Percentiles rank a stretch among this genome's conserved stretches.
Conservation (phyloP, 2,797 vertebrate genomes). For the Cossypha heuglini region DNA sequence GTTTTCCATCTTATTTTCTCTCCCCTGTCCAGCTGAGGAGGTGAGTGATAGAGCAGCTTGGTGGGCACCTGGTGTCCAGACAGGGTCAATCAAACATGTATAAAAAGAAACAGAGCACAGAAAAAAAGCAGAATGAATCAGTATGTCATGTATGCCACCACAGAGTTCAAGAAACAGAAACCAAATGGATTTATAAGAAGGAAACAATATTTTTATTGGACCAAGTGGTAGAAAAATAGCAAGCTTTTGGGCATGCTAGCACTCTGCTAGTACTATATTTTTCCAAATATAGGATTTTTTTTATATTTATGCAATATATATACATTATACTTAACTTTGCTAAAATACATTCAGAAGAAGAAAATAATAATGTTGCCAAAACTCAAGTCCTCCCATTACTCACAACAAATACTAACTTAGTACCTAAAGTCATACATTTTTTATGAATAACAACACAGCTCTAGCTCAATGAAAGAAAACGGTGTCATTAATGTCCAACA, state of each 20-base stretch:
- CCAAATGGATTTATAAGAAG: background rate
- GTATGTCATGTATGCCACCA: background rate
- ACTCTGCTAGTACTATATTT: background rate
- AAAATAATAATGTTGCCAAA: background rate
- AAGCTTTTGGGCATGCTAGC: background rate
- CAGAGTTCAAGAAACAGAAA: background rate
- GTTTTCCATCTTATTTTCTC: background rate
- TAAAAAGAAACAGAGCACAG: background rate
- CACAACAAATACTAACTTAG: background rate
- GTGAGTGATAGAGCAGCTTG: accelerated
- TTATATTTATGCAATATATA: background rate
- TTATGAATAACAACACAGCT: background rate
- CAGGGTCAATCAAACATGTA: accelerated
- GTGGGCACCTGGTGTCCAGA: background rate
- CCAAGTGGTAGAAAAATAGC: background rate
- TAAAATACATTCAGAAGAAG: background rate
- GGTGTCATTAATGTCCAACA: background rate
- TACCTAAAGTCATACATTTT: background rate
- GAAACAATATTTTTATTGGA: background rate
- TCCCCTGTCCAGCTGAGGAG: background rate
- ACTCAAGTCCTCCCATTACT: background rate
- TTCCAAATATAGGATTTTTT: background rate
- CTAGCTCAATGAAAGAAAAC: background rate
- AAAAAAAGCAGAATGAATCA: background rate
- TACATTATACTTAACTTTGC: background rate